Evolutionary conservation across 1,140 invertebrate species (phyloP).

Genomic region (Eupeodes corollae): DNA sequence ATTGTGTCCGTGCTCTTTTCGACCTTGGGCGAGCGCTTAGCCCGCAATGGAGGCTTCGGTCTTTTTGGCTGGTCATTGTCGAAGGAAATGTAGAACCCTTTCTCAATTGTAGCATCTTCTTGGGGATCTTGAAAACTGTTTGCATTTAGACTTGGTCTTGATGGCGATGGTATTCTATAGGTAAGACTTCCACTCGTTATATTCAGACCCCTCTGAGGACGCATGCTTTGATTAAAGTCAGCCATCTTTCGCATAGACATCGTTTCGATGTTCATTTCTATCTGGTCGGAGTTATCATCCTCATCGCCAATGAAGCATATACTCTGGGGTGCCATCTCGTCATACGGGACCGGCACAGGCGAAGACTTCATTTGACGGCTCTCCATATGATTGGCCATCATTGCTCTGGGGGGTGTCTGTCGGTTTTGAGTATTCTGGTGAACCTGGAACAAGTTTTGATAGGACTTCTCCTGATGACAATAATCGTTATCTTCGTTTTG

Average conservation of each 20-base stretch:
- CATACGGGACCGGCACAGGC: constrained; percentile 51
- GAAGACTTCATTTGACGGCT: constrained; percentile 24
- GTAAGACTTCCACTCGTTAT: constrained; percentile 78
- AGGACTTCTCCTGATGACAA: constrained; percentile 22
- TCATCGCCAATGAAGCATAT: constrained; percentile 78
- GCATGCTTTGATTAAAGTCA: too few relatives aligned
- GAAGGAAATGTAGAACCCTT: constrained; percentile 92
- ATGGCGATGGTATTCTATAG: constrained; percentile 71
- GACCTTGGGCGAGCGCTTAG: constrained; percentile 68
- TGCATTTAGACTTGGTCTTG: constrained; percentile 55
- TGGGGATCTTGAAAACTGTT: constrained; percentile 56
- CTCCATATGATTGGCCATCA: constrained; percentile 15
- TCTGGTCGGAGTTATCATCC: constrained; percentile 35
- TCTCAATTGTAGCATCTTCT: constrained; percentile 50
- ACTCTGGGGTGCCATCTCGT: constrained; percentile 81
- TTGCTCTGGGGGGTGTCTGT: constrained; percentile 22
- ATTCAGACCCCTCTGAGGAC: constrained; percentile 43
- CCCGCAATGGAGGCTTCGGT: constrained; percentile 73
- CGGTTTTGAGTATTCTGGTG: constrained; percentile 15
- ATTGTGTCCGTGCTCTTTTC: constrained; percentile 42
- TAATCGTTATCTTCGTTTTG: constrained; percentile 23
- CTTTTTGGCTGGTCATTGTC: constrained; percentile 77
- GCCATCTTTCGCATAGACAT: constrained; percentile 45
- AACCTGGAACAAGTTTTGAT: constrained; percentile 35
- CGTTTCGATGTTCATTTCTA: constrained; percentile 33